These are phyloP conservation scores for Mallotus villosus DNA, from an alignment of 2,797 vertebrate species.

Conservation along the genomic window DNA sequence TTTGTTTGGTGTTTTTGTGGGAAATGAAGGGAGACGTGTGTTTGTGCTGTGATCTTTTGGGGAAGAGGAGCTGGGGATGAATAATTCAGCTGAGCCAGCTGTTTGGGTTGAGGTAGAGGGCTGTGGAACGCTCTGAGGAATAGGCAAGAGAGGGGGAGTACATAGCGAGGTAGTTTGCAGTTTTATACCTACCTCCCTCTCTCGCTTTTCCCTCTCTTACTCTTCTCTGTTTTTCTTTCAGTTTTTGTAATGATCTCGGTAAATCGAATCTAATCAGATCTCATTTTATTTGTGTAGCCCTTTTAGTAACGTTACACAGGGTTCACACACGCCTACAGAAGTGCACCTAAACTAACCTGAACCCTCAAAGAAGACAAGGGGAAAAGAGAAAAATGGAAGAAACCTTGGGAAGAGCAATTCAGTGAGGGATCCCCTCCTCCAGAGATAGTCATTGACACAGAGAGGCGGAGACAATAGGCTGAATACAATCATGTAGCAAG, in stretches of 20 bases:
- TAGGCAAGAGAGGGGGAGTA: slow-evolving; percentile 11
- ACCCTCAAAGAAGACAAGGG: too few relatives aligned
- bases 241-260: background rate
- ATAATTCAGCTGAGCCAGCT: slow-evolving; percentile 39
- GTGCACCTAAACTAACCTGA: too few relatives aligned
- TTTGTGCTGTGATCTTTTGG: slow-evolving; percentile 39
- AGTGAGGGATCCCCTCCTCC: too few relatives aligned
- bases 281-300: too few relatives aligned
- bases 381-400: too few relatives aligned
- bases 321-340: too few relatives aligned
- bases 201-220: background rate
- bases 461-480: too few relatives aligned
- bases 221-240: background rate
- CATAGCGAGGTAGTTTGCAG: background rate
- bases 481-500: too few relatives aligned
- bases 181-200: background rate
- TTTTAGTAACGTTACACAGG: too few relatives aligned
- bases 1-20: background rate
- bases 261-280: background rate
- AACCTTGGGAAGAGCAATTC: too few relatives aligned
- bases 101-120: slow-evolving; percentile 35
- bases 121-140: slow-evolving; percentile 33
- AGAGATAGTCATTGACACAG: too few relatives aligned
- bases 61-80: slow-evolving; percentile 41
- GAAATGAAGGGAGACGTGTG: slow-evolving; percentile 35